Base-by-base conservation (phyloP, 2,888 invertebrate genomes). In the Anagyrus pseudococci region DNA sequence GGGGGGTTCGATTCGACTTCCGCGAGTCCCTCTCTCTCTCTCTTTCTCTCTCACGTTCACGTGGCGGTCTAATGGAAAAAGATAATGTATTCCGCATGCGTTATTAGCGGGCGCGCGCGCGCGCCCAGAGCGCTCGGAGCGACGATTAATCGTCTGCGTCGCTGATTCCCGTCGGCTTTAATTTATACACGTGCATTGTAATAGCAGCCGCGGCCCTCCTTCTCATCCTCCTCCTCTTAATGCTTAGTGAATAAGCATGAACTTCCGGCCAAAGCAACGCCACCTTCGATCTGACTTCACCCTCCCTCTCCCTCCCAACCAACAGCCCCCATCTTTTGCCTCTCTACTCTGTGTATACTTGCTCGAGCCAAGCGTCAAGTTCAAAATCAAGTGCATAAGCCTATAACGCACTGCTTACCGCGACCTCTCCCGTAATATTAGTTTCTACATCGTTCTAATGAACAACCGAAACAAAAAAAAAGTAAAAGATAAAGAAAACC, bases 231-330 rank as follows among this genome's bases (percentile, higher is more conserved):
- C n/a, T n/a, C 76, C 77, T 76, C 74, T 77, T 71, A 72, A 73
- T 73, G 74, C 74, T 73, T 72, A 72, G 75, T 77, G 78, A 79
- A 77, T 78, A 77, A 79, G 75, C 73, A 77, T 74, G 70, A 71
- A 77, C 75, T 79, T 79, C 79, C 79, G 78, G 75, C 73, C 70
- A 58, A 72, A 67, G n/a, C 68, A 69, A 70, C 70, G 72, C 69
- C 40, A 29, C 53, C 56, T 56, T 29, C 49, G 43, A 49, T 58
- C 41, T 20, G 50, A 22, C 54, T 49, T 54, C 46, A 33, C 37
- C n/a, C n/a, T n/a, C n/a, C n/a, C n/a, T n/a, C n/a, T n/a, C n/a
- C n/a, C n/a, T n/a, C n/a, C n/a, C n/a, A n/a, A n/a, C n/a, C n/a
- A n/a, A n/a, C n/a, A n/a, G n/a, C n/a, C n/a, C n/a, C n/a, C n/a